phyloP scores from a whole-genome alignment of 2,113 vertebrate species.

The Trichechus manatus region DNA sequence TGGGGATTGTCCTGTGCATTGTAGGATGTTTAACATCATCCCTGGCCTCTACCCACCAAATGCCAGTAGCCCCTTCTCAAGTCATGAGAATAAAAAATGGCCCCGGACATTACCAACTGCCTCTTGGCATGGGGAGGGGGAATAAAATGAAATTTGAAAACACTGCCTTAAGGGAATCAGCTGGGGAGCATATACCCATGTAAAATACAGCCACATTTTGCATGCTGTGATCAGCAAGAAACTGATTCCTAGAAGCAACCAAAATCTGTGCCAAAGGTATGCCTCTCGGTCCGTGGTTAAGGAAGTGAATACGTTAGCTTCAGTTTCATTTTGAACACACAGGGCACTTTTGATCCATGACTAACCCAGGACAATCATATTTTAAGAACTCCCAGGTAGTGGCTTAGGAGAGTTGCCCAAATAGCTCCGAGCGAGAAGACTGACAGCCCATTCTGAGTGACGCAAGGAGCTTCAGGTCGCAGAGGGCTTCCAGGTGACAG shows the following conservation, averaged over 20 bases:
- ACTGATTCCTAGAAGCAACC: conserved; percentile 19
- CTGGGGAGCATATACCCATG: neutral
- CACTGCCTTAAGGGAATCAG: neutral
- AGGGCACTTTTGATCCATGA: neutral
- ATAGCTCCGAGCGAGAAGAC: neutral
- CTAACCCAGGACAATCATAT: neutral
- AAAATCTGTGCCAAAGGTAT: conserved; percentile 38
- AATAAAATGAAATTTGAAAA: neutral
- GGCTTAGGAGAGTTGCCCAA: neutral
- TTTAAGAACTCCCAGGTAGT: neutral
- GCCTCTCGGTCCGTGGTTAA: neutral
- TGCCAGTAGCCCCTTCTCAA: neutral
- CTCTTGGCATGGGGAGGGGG: neutral
- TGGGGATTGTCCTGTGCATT: neutral
- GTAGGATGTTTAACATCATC: neutral
- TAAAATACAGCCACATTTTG: conserved; percentile 15
- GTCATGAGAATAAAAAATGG: neutral
- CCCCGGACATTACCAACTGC: neutral
- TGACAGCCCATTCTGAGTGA: no score
- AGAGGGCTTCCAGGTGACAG: neutral
- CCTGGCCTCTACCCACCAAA: neutral
- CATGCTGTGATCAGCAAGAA: conserved; percentile 26
- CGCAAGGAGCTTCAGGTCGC: neutral
- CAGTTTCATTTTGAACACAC: conserved; percentile 5
- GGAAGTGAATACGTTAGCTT: neutral